Evolutionary conservation across 2,113 vertebrate genomes (phyloP), one percentile per base, ranked within the genome.

Genomic region (Asarcornis scutulata): DNA sequence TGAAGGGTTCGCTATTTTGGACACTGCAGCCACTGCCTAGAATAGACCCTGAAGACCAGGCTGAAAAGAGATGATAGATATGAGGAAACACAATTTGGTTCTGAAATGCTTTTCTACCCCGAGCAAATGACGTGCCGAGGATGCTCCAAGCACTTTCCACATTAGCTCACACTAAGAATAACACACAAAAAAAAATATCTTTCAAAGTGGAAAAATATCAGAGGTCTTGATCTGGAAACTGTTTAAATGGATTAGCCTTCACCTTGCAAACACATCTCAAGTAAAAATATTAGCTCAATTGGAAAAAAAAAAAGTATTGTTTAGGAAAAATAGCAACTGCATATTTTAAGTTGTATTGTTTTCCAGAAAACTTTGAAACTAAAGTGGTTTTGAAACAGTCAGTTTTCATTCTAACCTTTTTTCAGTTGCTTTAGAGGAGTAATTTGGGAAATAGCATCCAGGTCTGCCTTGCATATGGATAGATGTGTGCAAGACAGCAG

Each of bases 301-400:
- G 44, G 59, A 26, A 82, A 87, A 88, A 55, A 38, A 32, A 0
- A 83, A 66, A 5, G 23, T 3, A 74, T 29, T 50, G 44, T 60
- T 95, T 76, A 83, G 46, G 48, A 75, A 87, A 94, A 89, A 2
- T 2, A 80, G 42, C 36, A 88, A 27, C 20, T 18, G 50, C 48
- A 53, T 38, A 46, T 32, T 86, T 88, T 20, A 88, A 81, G 71
- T 42, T 10, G 23, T 3, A 72, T 25, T 84, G 66, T 92, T 88
- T 89, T 83, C 63, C 59, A 91, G 68, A 89, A 89, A 66, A 22
- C 76, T 84, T 90, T 93, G 80, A 93, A 93, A 96, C 31, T 64
- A n/a, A 92, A 66, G 53, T 18, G n/a, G 34, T 44, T 91, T 82
- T 84, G 64, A 86, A 88, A 22, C 0, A 0, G 17, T 83, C 52